Conservation (phyloP, 1,140 invertebrate genomes). For the Drosophila equinoxialis region DNA sequence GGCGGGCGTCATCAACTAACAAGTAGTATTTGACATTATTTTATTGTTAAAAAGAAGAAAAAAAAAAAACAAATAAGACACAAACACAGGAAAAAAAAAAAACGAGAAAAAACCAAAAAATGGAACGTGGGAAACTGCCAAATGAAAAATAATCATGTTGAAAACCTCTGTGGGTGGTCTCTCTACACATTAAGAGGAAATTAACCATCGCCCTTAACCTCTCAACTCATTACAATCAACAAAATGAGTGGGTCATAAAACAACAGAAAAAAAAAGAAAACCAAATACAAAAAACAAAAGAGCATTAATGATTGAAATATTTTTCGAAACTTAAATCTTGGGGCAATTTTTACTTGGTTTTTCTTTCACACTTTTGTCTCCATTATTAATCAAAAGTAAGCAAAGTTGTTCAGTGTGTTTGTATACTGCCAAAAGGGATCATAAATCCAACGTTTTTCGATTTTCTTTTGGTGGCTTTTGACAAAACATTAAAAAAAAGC, state of each 20-base stretch:
- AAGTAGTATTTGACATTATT: slow-evolving; percentile 11
- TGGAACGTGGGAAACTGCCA: slow-evolving; percentile 11
- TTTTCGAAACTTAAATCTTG: neutral
- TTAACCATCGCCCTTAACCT: neutral
- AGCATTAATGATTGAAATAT: neutral
- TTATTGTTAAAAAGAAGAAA: neutral
- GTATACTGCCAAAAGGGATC: too few relatives aligned
- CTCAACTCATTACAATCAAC: neutral
- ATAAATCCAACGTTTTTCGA: too few relatives aligned
- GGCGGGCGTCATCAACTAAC: neutral
- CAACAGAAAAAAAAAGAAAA: neutral
- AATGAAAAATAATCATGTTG: neutral
- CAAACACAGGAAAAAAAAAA: neutral
- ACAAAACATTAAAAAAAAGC: too few relatives aligned
- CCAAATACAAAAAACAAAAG: neutral
- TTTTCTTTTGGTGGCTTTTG: too few relatives aligned
- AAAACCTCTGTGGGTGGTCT: slow-evolving; percentile 10
- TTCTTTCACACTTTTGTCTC: neutral
- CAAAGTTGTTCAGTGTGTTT: too few relatives aligned
- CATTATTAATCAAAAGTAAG: too few relatives aligned
- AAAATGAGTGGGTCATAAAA: neutral
- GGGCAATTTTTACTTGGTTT: neutral
- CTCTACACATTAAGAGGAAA: neutral
- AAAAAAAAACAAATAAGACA: neutral
- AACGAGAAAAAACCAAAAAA: neutral